phyloP scores from a whole-genome alignment of 2,797 vertebrate genomes.

The Lagodon rhomboides region DNA sequence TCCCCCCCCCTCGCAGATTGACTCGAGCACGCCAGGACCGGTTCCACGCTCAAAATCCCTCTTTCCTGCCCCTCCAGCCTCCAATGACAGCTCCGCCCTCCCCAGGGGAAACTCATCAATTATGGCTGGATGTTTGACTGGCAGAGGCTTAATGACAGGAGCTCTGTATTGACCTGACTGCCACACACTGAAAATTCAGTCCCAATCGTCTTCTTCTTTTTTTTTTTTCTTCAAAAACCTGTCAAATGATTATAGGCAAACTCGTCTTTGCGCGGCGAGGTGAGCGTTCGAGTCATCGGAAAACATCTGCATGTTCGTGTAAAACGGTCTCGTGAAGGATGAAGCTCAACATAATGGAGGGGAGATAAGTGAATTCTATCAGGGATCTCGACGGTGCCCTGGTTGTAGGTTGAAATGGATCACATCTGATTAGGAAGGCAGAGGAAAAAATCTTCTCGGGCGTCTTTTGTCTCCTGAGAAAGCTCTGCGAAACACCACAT shows the following conservation, averaged over 20 bases:
- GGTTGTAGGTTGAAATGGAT: slow-evolving; percentile 67
- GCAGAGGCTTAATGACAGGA: slow-evolving; percentile 86
- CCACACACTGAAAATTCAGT: slow-evolving; percentile 80
- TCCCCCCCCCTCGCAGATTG: slow-evolving; percentile 47
- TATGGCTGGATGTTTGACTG: slow-evolving; percentile 86
- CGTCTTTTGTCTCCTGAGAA: slow-evolving; percentile 65
- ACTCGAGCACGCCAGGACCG: slow-evolving; percentile 54
- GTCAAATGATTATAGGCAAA: slow-evolving; percentile 74
- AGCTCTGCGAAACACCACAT: slow-evolving; percentile 52
- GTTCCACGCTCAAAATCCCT: slow-evolving; percentile 62
- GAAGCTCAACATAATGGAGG: slow-evolving; percentile 50
- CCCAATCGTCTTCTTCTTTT: slow-evolving; percentile 72
- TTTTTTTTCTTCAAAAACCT: too few species aligned
- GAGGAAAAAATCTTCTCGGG: slow-evolving; percentile 53
- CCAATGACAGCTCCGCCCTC: slow-evolving; percentile 75
- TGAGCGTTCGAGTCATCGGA: slow-evolving; percentile 25
- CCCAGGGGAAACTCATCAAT: slow-evolving; percentile 85
- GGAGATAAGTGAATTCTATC: slow-evolving; percentile 61
- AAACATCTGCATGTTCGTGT: slow-evolving; percentile 42
- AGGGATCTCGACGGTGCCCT: slow-evolving; percentile 57
- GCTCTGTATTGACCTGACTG: slow-evolving; percentile 84
- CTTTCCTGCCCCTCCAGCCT: slow-evolving; percentile 56
- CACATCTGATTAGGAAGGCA: slow-evolving; percentile 60
- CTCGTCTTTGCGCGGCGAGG: slow-evolving; percentile 47
- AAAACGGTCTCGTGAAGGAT: slow-evolving; percentile 45